Evolutionary conservation across 2,113 vertebrate genomes (phyloP).

Genomic region (Morone chrysops): DNA sequence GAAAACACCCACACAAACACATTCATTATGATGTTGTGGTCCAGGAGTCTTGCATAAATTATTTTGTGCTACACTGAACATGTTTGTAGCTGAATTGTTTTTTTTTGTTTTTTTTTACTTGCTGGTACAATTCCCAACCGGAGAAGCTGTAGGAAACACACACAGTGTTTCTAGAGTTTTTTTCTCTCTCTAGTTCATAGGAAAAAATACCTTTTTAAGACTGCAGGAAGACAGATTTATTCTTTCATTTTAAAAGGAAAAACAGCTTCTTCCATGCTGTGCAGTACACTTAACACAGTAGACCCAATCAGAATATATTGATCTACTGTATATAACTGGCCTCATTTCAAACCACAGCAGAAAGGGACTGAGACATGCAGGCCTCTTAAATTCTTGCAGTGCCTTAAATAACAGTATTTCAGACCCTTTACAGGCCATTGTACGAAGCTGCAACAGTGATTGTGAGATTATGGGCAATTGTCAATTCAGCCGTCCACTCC

Average conservation of each 20-base stretch:
- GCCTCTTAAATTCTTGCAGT: neutral
- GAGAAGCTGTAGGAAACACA: constrained; percentile 15
- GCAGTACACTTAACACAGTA: neutral
- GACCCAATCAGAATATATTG: neutral
- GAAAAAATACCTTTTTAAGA: neutral
- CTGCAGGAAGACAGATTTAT: neutral
- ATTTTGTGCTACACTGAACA: neutral
- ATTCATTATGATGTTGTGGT: constrained; percentile 7
- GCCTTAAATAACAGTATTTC: neutral
- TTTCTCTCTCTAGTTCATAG: neutral
- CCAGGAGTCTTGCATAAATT: constrained; percentile 15
- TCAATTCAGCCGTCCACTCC: neutral
- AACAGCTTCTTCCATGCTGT: neutral
- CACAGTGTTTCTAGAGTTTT: neutral
- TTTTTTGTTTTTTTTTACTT: neutral
- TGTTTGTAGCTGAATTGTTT: neutral
- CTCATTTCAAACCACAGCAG: neutral
- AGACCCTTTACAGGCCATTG: neutral
- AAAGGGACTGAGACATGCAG: neutral
- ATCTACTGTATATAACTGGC: neutral
- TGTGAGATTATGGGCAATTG: neutral
- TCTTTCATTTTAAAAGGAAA: constrained; percentile 1
- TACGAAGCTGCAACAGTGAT: neutral
- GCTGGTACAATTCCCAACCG: constrained; percentile 1
- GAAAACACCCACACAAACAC: constrained; percentile 15